A percentile compares a stretch with the other conserved stretches of the same genome.
Evolutionary conservation across 2,797 vertebrate genomes (phyloP).

Genomic region (Monodelphis domestica): DNA sequence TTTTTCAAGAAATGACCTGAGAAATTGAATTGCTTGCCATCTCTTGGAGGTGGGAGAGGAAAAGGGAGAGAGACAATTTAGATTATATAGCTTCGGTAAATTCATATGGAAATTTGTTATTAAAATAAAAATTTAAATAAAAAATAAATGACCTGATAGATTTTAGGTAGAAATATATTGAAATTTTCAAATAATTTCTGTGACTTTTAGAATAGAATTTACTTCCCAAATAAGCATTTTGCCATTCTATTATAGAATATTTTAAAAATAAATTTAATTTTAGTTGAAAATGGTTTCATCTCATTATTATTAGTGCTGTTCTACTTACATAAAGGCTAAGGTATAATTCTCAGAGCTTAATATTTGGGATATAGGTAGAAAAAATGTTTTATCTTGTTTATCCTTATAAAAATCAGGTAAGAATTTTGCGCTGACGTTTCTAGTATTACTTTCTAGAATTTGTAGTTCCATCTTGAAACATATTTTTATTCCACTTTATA

Average conservation of each 20-base stretch:
- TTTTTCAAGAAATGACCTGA: neutral
- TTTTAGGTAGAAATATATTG: neutral
- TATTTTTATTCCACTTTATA: neutral
- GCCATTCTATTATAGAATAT: neutral
- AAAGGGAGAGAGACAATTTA: too few species aligned
- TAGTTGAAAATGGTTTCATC: neutral
- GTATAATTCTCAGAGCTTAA: neutral
- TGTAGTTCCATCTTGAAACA: neutral
- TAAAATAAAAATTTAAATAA: too few species aligned
- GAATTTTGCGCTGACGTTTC: neutral
- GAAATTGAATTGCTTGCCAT: too few species aligned
- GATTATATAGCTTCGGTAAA: too few species aligned
- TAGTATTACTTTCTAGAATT: too few species aligned
- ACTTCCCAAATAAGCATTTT: neutral
- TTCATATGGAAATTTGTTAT: too few species aligned
- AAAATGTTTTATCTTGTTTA: neutral
- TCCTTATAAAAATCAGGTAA: neutral
- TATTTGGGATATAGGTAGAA: neutral
- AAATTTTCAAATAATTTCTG: neutral
- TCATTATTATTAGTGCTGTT: neutral
- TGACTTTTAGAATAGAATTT: neutral
- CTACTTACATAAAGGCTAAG: neutral
- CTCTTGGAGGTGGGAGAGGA: too few species aligned
- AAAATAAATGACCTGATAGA: neutral
- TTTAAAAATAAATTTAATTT: neutral